A percentile compares a stretch with the other conserved stretches of the same genome.
phyloP scores from a whole-genome alignment of 2,797 vertebrate species.

The Falco columbarius region DNA sequence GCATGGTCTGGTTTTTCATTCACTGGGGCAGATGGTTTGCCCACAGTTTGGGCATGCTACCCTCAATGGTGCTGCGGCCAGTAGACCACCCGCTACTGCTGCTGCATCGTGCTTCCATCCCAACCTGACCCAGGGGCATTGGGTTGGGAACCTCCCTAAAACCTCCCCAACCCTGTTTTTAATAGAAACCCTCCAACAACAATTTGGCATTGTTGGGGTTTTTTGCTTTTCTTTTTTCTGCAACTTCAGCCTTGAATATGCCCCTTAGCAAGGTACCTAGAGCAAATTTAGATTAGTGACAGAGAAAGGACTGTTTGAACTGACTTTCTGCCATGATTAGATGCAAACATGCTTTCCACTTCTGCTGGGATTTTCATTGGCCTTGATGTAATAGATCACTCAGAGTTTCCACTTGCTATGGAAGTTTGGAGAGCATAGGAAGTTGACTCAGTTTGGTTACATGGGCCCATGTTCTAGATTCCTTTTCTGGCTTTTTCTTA shows the following conservation, averaged over 20 bases:
- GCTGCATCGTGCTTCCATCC: slow-evolving; percentile 64
- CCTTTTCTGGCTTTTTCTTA: slow-evolving; percentile 1
- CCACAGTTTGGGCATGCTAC: slow-evolving; percentile 76
- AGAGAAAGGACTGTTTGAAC: slow-evolving; percentile 69
- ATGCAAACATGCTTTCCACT: slow-evolving; percentile 73
- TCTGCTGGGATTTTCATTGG: slow-evolving; percentile 74
- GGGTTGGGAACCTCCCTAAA: slow-evolving; percentile 77
- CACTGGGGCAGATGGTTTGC: slow-evolving; percentile 78
- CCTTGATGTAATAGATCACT: slow-evolving; percentile 63
- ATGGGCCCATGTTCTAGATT: slow-evolving; percentile 68
- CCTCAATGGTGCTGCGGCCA: slow-evolving; percentile 65
- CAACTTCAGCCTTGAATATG: slow-evolving; percentile 48
- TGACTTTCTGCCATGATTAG: slow-evolving; percentile 46
- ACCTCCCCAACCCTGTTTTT: slow-evolving; percentile 73
- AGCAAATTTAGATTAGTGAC: slow-evolving; percentile 73
- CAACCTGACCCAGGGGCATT: slow-evolving; percentile 64
- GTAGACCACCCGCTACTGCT: slow-evolving; percentile 71
- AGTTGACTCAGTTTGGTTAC: slow-evolving; percentile 57
- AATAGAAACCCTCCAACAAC: slow-evolving; percentile 54
- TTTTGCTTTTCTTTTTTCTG: slow-evolving; percentile 44
- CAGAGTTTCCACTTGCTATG: slow-evolving; percentile 61
- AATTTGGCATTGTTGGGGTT: slow-evolving; percentile 31
- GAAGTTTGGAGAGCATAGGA: slow-evolving; percentile 66
- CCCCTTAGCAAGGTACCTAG: slow-evolving; percentile 58
- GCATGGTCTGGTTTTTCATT: slow-evolving; percentile 85